These are phyloP conservation scores for Aurelia coerulea DNA, from an alignment of 30 jellyfish, hydroid and myxozoan species.

Conservation along the genomic window DNA sequence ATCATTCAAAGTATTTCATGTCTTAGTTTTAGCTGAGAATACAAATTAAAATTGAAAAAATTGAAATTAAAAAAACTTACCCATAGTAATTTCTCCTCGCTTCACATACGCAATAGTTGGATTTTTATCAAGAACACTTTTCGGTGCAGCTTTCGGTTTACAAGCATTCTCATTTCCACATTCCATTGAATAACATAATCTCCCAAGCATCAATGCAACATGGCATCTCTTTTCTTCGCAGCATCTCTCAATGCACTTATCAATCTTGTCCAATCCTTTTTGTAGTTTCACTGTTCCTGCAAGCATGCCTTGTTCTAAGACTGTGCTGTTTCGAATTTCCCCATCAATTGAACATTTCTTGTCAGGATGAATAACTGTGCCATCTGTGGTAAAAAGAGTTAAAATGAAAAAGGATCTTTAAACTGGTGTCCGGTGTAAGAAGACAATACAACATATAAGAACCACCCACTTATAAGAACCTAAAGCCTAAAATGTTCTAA, in stretches of 20 bases:
- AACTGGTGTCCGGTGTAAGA: neutral
- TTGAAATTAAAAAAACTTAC: conserved; percentile 34
- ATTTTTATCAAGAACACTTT: conserved; percentile 58
- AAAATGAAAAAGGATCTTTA: neutral
- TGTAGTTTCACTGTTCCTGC: conserved; percentile 88
- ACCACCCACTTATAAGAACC: too few relatives aligned
- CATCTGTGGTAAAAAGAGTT: conserved; percentile 50
- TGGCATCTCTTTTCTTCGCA: conserved; percentile 91
- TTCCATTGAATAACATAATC: conserved; percentile 95
- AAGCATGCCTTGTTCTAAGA: conserved; percentile 94
- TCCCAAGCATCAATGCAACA: conserved; percentile 96
- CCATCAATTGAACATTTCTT: conserved; percentile 88
- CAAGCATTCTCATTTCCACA: conserved; percentile 92
- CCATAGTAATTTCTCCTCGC: conserved; percentile 93
- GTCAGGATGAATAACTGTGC: conserved; percentile 78
- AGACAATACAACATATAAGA: neutral
- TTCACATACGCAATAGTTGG: conserved; percentile 97
- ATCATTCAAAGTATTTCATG: too few relatives aligned
- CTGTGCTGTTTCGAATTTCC: conserved; percentile 79
- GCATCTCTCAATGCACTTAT: conserved; percentile 82
- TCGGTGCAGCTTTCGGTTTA: conserved; percentile 90
- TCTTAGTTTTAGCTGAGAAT: too few relatives aligned
- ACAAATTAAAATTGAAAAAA: too few relatives aligned
- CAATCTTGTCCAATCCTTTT: conserved; percentile 60
- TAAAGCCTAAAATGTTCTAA: too few relatives aligned